Conservation (phyloP, 1,140 invertebrate species). For the Apolygus lucorum region DNA sequence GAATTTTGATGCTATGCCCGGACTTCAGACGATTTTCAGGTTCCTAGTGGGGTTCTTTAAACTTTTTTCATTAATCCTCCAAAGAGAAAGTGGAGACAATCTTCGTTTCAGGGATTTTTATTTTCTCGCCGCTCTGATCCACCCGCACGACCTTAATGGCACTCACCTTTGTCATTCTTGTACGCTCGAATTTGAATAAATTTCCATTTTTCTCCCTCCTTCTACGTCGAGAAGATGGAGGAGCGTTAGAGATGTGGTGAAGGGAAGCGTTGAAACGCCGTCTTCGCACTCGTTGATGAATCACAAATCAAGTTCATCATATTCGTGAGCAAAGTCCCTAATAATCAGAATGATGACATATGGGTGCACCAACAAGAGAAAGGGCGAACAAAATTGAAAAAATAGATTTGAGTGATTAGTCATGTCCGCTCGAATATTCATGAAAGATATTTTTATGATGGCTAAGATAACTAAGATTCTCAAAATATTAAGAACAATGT, state of each 20-base stretch:
- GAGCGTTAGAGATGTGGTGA: neutral
- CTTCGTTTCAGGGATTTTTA: neutral
- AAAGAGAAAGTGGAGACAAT: neutral
- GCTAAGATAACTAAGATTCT: too few species aligned
- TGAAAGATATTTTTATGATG: too few species aligned
- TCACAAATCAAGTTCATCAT: too few species aligned
- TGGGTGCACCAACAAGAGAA: too few species aligned
- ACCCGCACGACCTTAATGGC: neutral
- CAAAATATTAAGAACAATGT: too few species aligned
- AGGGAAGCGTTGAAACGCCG: neutral
- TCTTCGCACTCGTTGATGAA: too few species aligned
- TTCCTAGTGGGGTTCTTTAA: neutral
- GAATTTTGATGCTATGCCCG: constrained; percentile 22
- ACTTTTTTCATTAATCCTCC: constrained; percentile 25
- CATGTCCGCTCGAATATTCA: too few species aligned
- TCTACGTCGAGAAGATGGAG: neutral
- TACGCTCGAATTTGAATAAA: neutral
- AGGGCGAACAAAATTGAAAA: too few species aligned
- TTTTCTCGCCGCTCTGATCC: neutral
- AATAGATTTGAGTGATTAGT: too few species aligned
- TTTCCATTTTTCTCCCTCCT: neutral
- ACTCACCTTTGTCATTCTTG: constrained; percentile 1
- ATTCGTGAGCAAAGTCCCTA: too few species aligned
- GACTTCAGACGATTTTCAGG: neutral
- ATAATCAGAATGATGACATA: too few species aligned